phyloP scores from a whole-genome alignment of 2,797 vertebrate genomes.

The Oryzias sinensis region DNA sequence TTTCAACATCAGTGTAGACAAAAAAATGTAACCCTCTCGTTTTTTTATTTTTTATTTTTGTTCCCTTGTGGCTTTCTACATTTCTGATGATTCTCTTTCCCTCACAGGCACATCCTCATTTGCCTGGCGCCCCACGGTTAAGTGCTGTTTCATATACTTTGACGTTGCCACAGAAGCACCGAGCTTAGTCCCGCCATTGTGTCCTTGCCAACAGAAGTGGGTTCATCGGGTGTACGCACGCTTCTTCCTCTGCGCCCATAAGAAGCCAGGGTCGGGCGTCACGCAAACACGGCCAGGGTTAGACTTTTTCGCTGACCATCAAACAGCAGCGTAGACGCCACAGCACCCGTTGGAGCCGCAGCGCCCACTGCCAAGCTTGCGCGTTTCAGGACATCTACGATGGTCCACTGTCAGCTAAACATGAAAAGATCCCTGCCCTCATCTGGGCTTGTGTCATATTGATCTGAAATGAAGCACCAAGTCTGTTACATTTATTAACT shows the following conservation, averaged over 20 bases:
- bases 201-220: too few species aligned
- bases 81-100: slow-evolving; percentile 11
- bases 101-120: slow-evolving; percentile 92
- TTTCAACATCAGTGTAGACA: too few species aligned
- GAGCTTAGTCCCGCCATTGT: too few species aligned
- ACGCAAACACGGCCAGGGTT: too few species aligned
- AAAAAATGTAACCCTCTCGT: too few species aligned
- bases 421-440: slow-evolving; percentile 12
- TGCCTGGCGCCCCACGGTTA: slow-evolving; percentile 94
- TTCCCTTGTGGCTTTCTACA: neutral
- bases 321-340: too few species aligned
- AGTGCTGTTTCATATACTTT: slow-evolving; percentile 98
- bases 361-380: too few species aligned
- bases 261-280: too few species aligned
- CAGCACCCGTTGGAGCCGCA: too few species aligned
- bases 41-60: neutral
- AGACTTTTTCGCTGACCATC: too few species aligned
- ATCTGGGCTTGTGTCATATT: slow-evolving; percentile 19
- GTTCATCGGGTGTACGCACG: too few species aligned
- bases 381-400: neutral
- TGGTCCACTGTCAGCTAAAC: neutral
- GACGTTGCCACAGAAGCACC: slow-evolving; percentile 93
- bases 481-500: slow-evolving; percentile 1
- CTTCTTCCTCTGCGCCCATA: too few species aligned
- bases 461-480: slow-evolving; percentile 25